Base-by-base conservation (phyloP, 2,113 vertebrate genomes). In the Neotragus pygmaeus region DNA sequence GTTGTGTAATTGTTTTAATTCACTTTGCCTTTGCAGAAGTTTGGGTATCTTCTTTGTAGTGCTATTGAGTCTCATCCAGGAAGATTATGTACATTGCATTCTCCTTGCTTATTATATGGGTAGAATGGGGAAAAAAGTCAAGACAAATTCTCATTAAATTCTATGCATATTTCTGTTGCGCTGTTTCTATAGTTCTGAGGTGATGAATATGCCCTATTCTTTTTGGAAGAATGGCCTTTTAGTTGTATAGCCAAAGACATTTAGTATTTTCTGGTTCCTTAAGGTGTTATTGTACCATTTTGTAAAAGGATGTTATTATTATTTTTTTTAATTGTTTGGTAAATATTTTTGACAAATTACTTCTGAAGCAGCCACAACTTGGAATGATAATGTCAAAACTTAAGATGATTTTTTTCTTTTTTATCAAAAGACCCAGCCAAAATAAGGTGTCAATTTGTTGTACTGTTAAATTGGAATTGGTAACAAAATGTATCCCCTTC, bases 211-310 rank as follows among this genome's bases (percentile, higher is more conserved):
- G 43, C 94, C 94, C 97, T 92, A 6, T 94, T 97, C 88, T 94
- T 36, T 98, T 98, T 97, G 93, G 86, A 94, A 95, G 83, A 96
- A 96, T 97, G 97, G 92, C 92, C 94, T 98, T 97, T 98, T 97
- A 97, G 98, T 98, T 98, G 92, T 95, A 95, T 98, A 98, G 98
- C 97, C 97, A 98, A 98, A 98, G 98, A 98, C 94, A 96, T 91
- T 97, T 96, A 97, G 96, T 97, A 91, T 97, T 94, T 97, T 95
- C 95, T 88, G 92, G 90, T 97, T 98, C 96, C 73, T 95, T 93
- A 96, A 85, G 77, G 88, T 92, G 62, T 93, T 97, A 36, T 21
- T 97, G 96, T 96, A 97, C 94, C 86, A 93, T 98, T 98, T 98
- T 98, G 94, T 98, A 98, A 97, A 95, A 98, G 92, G 90, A 77